Percentiles rank a stretch among this genome's conserved stretches.
Evolutionary conservation across 2,888 invertebrate genomes (phyloP).

Genomic region (Tolmerus cingulatus): DNA sequence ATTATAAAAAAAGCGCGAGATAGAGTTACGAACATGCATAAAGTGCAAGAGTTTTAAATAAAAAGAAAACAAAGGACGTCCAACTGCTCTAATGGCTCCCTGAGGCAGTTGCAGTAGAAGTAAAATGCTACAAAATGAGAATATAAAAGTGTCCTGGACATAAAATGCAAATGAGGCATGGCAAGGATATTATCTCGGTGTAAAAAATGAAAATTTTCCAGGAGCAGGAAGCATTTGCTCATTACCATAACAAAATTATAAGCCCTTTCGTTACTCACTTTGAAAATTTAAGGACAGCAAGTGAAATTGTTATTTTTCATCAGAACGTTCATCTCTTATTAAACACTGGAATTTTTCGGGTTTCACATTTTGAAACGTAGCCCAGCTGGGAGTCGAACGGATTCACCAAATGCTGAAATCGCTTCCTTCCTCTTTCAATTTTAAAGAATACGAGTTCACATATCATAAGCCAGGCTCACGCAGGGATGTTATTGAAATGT

Average conservation of each 20-base stretch:
- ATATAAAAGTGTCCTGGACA: conserved; percentile 21
- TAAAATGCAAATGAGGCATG: conserved; percentile 28
- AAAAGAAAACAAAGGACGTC: conserved; percentile 12
- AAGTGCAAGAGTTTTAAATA: background rate
- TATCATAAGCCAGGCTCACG: background rate
- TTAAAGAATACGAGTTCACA: background rate
- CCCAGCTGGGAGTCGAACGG: background rate
- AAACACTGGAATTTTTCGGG: background rate
- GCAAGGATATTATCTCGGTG: conserved; percentile 13
- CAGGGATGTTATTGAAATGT: background rate
- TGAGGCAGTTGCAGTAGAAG: conserved; percentile 7
- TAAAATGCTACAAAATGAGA: conserved; percentile 1
- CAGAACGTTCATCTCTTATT: background rate
- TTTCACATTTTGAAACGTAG: background rate
- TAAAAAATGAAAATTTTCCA: conserved; percentile 24
- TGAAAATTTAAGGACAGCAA: background rate
- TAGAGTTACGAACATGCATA: background rate
- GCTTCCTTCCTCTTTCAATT: background rate
- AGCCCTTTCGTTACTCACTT: background rate
- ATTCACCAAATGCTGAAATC: background rate
- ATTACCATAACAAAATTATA: conserved; percentile 34
- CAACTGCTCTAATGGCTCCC: conserved; percentile 26
- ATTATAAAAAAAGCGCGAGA: background rate
- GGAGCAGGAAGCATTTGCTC: background rate
- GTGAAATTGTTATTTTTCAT: background rate